Evolutionary conservation across 2,797 vertebrate genomes (phyloP).

Genomic region (Apodemus agrarius): DNA sequence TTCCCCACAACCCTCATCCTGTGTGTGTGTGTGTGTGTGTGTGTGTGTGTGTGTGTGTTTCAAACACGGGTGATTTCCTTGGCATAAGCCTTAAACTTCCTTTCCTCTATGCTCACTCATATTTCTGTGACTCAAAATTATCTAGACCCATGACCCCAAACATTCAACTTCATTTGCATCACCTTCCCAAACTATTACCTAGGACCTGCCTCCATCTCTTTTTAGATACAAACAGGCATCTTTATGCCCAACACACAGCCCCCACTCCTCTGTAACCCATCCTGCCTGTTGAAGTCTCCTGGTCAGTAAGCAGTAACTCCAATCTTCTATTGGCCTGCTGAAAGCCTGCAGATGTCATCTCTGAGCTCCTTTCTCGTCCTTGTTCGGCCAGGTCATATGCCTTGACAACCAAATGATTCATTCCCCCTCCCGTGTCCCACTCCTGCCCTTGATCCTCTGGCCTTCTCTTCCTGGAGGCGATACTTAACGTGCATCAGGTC

Average conservation of each 20-base stretch:
- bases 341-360: background rate
- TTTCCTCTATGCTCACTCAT: background rate
- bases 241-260: background rate
- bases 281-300: background rate
- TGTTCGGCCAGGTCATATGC: background rate
- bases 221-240: background rate
- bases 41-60: background rate
- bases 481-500: background rate
- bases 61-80: background rate
- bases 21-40: background rate
- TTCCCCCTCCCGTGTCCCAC: background rate
- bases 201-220: background rate
- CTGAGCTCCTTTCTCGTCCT: background rate
- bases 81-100: background rate
- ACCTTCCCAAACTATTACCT: background rate
- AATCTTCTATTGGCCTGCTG: background rate
- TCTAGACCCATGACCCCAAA: background rate
- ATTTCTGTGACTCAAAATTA: conserved; percentile 15
- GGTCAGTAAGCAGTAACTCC: background rate
- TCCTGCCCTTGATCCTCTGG: background rate
- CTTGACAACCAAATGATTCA: background rate
- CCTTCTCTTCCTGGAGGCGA: background rate
- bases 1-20: background rate
- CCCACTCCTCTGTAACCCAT: background rate
- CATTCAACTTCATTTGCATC: background rate